A percentile compares a stretch with the other conserved stretches of the same genome.
phyloP scores from a whole-genome alignment of 2,113 vertebrate species.

The Psilopsiagon aurifrons region DNA sequence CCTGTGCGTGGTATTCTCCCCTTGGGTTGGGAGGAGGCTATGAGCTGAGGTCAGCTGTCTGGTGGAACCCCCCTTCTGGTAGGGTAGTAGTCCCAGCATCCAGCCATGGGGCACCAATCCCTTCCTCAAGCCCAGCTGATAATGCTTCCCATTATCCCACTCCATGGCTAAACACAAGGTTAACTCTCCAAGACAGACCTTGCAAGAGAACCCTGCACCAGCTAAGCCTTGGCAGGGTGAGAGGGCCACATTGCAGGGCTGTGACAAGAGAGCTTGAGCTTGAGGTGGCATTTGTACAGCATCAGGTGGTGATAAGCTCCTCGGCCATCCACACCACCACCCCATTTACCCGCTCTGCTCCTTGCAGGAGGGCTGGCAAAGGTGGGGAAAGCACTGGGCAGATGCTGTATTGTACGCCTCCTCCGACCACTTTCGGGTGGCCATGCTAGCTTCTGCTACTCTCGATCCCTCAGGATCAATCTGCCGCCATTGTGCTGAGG shows the following conservation, averaged over 20 bases:
- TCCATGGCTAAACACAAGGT: background rate
- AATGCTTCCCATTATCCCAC: fast-evolving
- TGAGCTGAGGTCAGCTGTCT: background rate
- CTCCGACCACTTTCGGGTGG: background rate
- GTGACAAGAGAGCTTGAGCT: background rate
- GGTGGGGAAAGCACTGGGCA: background rate
- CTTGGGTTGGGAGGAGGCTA: background rate
- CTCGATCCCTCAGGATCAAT: background rate
- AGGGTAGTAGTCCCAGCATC: background rate
- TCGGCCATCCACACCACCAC: background rate
- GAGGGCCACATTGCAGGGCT: background rate
- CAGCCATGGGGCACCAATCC: background rate
- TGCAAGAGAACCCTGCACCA: background rate
- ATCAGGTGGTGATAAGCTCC: conserved; percentile 46
- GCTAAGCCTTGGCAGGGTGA: background rate
- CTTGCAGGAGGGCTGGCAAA: background rate
- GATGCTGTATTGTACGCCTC: background rate
- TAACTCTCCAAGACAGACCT: background rate
- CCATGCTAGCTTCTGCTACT: background rate
- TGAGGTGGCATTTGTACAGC: background rate
- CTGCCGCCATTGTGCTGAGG: background rate
- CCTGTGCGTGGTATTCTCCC: fast-evolving
- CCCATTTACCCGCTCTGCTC: background rate
- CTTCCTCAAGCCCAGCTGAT: background rate
- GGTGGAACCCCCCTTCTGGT: background rate